Evolutionary conservation across 53 echinoderm and acorn worm species (phyloP), one percentile per base, ranked within the genome.

Genomic region (Holothuria leucospilota): DNA sequence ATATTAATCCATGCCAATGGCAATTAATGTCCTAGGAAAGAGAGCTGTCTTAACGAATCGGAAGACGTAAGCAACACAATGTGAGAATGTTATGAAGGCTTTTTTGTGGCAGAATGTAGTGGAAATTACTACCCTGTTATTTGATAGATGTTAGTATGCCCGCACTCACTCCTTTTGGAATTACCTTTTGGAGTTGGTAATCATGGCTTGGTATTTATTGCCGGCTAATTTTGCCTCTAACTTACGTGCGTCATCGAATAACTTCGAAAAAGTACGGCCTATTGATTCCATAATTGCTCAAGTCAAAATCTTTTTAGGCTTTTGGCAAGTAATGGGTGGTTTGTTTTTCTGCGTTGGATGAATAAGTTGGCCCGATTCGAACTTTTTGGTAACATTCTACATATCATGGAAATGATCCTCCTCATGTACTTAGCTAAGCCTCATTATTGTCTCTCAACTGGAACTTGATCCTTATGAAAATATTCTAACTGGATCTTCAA

Each of bases 251-350:
- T 26, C 26, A 51, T 75, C 25, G 52, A 20, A 20, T 49, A 49
- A 51, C 51, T 24, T 75, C 27, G 27, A 75, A 51, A 25, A 52
- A 49, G n/a, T n/a, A 39, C 39, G 21, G 39, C 29, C 14, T 75
- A 13, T 42, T n/a, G 75, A 75, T 52, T n/a, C 21, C 52, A 38
- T 75, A 20, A 75, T 75, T 26, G 75, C 75, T 49, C 75, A 75
- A 42, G 21, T 25, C 2, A 75, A 75, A 12, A 75, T 75, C 46
- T 75, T 75, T 23, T 28, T 75, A 26, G 75, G 75, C 1, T 75
- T 75, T 49, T 75, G 52, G n/a, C 75, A 75, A 51, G 75, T 75
- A 1, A 51, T 75, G 51, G 75, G 75, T 8, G 75, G 75, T 23
- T 53, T 75, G 4, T 75, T 75, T 25, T 75, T 53, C 10, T 53